These are phyloP conservation scores for Uloborus diversus DNA, from an alignment of 1,140 invertebrate genomes.

Conservation along the genomic window DNA sequence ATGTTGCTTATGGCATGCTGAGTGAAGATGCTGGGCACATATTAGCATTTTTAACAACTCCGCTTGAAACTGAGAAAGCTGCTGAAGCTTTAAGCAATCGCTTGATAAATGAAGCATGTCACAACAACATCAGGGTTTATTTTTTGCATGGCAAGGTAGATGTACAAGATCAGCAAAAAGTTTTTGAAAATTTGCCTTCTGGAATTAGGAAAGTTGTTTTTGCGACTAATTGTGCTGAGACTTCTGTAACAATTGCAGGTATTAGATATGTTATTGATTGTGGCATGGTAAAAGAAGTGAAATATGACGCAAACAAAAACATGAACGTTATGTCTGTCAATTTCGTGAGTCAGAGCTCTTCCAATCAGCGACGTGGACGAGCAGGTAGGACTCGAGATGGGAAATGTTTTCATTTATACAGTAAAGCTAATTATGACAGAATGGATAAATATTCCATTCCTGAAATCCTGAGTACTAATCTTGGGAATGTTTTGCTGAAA, in stretches of 20 bases:
- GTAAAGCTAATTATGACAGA: constrained; percentile 82
- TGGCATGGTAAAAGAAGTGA: constrained; percentile 98
- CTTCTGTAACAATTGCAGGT: constrained; percentile 97
- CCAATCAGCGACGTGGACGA: constrained; percentile 94
- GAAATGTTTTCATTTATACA: constrained; percentile 84
- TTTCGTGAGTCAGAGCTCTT: constrained; percentile 89
- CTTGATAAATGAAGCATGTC: constrained; percentile 53
- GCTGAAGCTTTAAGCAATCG: constrained; percentile 70
- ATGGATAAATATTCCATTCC: constrained; percentile 80
- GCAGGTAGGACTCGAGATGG: constrained; percentile 78
- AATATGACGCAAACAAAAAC: constrained; percentile 87
- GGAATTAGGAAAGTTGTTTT: constrained; percentile 92
- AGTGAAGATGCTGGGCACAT: constrained; percentile 77
- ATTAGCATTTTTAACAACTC: constrained; percentile 92
- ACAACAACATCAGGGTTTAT: constrained; percentile 60
- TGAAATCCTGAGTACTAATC: constrained; percentile 90
- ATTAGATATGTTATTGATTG: constrained; percentile 97
- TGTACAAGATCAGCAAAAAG: constrained; percentile 68
- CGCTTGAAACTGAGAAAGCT: constrained; percentile 86
- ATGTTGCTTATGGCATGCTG: constrained; percentile 82
- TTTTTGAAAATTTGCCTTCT: constrained; percentile 68
- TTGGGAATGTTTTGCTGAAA: constrained; percentile 86
- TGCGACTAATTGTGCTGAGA: constrained; percentile 98
- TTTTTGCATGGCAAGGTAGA: constrained; percentile 71
- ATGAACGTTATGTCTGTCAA: constrained; percentile 84